Conservation (phyloP, 1,140 invertebrate genomes). For the Macrobrachium nipponense region DNA sequence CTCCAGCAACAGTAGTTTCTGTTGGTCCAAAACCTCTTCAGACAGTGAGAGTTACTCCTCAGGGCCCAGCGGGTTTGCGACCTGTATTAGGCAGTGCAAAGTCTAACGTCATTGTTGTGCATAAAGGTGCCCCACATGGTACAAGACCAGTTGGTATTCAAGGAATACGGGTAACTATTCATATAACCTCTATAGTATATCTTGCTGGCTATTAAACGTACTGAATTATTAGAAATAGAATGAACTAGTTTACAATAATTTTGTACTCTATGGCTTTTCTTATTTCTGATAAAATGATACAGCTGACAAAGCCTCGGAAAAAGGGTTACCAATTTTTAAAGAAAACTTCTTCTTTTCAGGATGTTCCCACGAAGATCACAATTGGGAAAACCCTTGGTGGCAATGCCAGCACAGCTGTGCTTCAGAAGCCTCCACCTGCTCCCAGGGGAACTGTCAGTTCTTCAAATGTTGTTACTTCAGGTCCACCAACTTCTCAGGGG, state of each 20-base stretch:
- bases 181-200: neutral
- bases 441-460: neutral
- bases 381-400: slow-evolving; percentile 41
- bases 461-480: slow-evolving; percentile 5
- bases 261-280: neutral
- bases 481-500: slow-evolving; percentile 27
- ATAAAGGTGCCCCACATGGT: slow-evolving; percentile 51
- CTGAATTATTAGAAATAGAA: too few relatives aligned
- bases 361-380: slow-evolving; percentile 51
- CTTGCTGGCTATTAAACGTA: neutral
- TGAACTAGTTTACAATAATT: too few relatives aligned
- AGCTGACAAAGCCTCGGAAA: neutral
- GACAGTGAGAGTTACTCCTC: slow-evolving; percentile 51
- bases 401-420: slow-evolving; percentile 24
- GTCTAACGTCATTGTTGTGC: slow-evolving; percentile 54
- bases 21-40: slow-evolving; percentile 51
- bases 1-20: slow-evolving; percentile 52
- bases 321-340: neutral
- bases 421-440: slow-evolving; percentile 41
- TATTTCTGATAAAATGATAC: neutral
- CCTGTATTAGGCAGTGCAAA: slow-evolving; percentile 38
- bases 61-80: slow-evolving; percentile 43
- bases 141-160: slow-evolving; percentile 47
- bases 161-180: slow-evolving; percentile 45
- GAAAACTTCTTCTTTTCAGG: slow-evolving; percentile 17